These are phyloP conservation scores for Synergus umbraculus DNA, from an alignment of 2,888 invertebrate genomes.

Conservation along the genomic window DNA sequence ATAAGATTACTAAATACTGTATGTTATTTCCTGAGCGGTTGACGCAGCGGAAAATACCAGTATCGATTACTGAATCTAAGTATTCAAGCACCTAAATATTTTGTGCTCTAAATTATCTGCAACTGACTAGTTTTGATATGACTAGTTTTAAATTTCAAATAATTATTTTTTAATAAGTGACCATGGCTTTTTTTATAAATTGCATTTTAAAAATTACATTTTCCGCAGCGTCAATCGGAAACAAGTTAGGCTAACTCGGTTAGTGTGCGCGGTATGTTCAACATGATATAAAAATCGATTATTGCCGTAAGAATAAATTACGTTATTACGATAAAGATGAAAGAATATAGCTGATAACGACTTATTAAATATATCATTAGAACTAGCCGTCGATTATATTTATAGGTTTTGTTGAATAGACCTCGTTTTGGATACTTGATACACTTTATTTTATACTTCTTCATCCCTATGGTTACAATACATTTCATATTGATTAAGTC, in stretches of 20 bases:
- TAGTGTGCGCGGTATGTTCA: slow-evolving; percentile 59
- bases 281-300: slow-evolving; percentile 59
- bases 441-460: slow-evolving; percentile 45
- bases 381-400: slow-evolving; percentile 72
- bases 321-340: slow-evolving; percentile 56
- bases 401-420: slow-evolving; percentile 57
- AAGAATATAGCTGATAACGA: slow-evolving; percentile 66
- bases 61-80: slow-evolving; percentile 10
- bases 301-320: slow-evolving; percentile 56
- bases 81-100: background rate
- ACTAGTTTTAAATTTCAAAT: background rate
- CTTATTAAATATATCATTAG: slow-evolving; percentile 73
- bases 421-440: slow-evolving; percentile 52
- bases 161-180: background rate
- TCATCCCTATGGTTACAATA: slow-evolving; percentile 47
- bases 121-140: slow-evolving; percentile 7
- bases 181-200: background rate
- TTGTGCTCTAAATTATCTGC: slow-evolving; percentile 7
- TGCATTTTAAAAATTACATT: slow-evolving; percentile 22
- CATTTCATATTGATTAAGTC: slow-evolving; percentile 50
- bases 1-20: slow-evolving; percentile 71
- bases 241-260: slow-evolving; percentile 60
- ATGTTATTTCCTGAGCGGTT: slow-evolving; percentile 67
- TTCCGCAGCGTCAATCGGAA: slow-evolving; percentile 63
- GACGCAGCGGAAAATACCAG: slow-evolving; percentile 63